phyloP scores from a whole-genome alignment of 2,113 vertebrate genomes.

The Typhlomys cinereus region DNA sequence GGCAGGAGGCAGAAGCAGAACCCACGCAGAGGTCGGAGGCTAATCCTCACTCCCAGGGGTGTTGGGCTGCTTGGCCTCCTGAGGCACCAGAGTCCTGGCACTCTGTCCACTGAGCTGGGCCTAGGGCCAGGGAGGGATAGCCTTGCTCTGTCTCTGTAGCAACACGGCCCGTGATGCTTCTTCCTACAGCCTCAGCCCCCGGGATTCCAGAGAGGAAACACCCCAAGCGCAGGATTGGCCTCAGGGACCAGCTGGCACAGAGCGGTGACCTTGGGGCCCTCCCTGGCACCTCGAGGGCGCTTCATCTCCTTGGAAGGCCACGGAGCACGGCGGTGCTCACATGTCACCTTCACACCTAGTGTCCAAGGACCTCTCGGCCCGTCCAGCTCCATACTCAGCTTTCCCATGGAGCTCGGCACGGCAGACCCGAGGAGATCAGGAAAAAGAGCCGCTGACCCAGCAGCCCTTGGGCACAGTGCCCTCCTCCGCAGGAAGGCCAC shows the following conservation, averaged over 20 bases:
- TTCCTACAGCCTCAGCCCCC: background rate
- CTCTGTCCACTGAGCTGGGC: too few relatives aligned
- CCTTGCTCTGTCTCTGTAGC: background rate
- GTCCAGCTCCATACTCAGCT: background rate
- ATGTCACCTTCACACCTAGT: background rate
- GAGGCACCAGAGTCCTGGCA: background rate
- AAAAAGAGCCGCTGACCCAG: background rate
- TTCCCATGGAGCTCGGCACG: background rate
- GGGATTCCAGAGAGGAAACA: background rate
- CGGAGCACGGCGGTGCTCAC: background rate
- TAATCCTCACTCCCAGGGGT: background rate
- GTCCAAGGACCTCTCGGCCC: background rate
- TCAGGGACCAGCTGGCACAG: background rate
- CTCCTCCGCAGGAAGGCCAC: background rate
- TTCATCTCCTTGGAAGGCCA: background rate
- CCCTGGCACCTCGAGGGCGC: too few relatives aligned
- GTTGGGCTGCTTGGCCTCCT: background rate
- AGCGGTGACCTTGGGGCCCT: background rate
- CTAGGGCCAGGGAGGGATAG: background rate
- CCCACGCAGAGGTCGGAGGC: background rate
- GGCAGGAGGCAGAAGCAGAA: slow-evolving; percentile 1
- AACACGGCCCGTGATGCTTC: too few relatives aligned
- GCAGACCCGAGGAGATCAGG: background rate
- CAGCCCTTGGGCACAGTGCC: background rate
- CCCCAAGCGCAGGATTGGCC: background rate